Evolutionary conservation across 2,113 vertebrate species (phyloP).

Genomic region (cattle (Bos taurus)): DNA sequence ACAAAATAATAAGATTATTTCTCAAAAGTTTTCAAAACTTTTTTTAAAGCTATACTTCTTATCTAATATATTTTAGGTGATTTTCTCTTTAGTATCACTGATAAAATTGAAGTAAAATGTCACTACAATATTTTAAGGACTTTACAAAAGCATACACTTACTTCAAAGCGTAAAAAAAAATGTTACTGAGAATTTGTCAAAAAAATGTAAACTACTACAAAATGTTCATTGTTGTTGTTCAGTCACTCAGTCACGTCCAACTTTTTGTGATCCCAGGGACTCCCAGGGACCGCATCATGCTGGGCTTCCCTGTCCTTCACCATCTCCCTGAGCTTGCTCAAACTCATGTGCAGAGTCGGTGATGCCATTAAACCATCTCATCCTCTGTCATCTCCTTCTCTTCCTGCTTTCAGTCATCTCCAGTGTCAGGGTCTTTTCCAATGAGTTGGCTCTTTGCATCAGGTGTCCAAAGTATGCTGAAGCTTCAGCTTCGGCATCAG

Average conservation of each 20-base stretch:
- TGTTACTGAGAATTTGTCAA: not conserved
- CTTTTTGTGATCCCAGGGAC: not conserved
- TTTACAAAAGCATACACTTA: not conserved
- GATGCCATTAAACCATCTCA: not conserved
- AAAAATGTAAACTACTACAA: not conserved
- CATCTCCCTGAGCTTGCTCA: not conserved
- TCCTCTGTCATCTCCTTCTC: not conserved
- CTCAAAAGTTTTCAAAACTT: not conserved
- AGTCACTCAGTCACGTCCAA: not conserved
- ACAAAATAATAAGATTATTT: not conserved
- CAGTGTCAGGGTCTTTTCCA: not conserved
- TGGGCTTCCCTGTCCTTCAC: not conserved
- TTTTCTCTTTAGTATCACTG: not conserved
- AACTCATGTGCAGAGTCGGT: not conserved
- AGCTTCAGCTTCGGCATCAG: not conserved
- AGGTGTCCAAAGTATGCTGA: not conserved
- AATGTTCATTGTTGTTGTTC: not conserved
- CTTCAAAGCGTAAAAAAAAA: not conserved
- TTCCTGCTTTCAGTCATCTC: not conserved
- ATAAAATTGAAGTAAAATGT: not conserved
- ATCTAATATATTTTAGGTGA: not conserved
- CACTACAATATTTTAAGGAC: not conserved
- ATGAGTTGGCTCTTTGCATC: not conserved
- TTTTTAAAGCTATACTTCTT: not conserved
- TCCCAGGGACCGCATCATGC: not conserved